These are phyloP conservation scores for Heliothis subflexa DNA, from an alignment of 1,140 invertebrate genomes.

Conservation along the genomic window DNA sequence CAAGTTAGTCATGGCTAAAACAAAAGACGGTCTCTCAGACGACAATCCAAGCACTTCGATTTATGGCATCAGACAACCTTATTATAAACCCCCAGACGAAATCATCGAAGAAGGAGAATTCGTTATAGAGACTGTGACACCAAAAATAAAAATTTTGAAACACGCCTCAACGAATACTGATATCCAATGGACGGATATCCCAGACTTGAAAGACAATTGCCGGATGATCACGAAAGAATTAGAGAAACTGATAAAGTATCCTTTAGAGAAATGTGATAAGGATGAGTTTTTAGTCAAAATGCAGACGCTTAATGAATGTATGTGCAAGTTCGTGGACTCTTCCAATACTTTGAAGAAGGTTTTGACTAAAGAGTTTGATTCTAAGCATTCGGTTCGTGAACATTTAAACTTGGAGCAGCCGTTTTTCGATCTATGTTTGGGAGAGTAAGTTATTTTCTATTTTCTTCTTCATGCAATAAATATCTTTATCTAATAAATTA, in stretches of 20 bases:
- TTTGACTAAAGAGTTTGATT: constrained; percentile 69
- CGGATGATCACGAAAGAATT: constrained; percentile 60
- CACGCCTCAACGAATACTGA: constrained; percentile 72
- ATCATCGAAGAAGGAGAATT: constrained; percentile 73
- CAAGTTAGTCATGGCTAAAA: constrained; percentile 77
- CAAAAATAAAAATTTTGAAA: constrained; percentile 75
- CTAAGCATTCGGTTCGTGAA: constrained; percentile 59
- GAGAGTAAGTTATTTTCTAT: constrained; percentile 65
- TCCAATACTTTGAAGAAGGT: constrained; percentile 75
- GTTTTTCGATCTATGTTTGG: constrained; percentile 68
- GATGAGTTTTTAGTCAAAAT: constrained; percentile 69
- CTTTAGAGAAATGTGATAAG: constrained; percentile 56
- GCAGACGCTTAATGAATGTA: constrained; percentile 74
- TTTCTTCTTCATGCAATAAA: background rate
- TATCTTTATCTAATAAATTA: too few species aligned
- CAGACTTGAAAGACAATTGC: constrained; percentile 64
- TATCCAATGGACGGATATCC: constrained; percentile 65
- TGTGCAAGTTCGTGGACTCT: constrained; percentile 77
- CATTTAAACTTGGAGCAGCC: constrained; percentile 52
- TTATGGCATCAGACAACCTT: constrained; percentile 65
- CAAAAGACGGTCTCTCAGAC: constrained; percentile 69
- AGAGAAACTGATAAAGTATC: constrained; percentile 62
- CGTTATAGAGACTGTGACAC: constrained; percentile 71
- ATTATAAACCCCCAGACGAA: constrained; percentile 70
- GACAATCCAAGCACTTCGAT: constrained; percentile 44